Evolutionary conservation across 1,140 invertebrate species (phyloP).

Genomic region (Trachymyrmex septentrionalis): DNA sequence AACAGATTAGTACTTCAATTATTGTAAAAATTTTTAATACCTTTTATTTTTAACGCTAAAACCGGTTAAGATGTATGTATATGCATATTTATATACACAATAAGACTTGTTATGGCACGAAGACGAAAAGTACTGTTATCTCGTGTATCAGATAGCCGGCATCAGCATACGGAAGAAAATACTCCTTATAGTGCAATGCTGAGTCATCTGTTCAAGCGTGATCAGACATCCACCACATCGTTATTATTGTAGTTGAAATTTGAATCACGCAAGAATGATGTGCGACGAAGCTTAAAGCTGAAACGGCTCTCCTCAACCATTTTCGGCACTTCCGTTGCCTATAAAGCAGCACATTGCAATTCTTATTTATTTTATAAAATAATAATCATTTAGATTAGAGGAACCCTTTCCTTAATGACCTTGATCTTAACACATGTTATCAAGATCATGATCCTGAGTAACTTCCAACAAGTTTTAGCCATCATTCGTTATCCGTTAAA

Average conservation of each 20-base stretch:
- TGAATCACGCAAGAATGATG: constrained; percentile 85
- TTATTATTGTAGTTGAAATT: constrained; percentile 86
- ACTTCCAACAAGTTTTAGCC: no score
- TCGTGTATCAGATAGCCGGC: constrained; percentile 58
- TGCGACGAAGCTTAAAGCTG: constrained; percentile 84
- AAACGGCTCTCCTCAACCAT: constrained; percentile 83
- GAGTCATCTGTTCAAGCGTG: constrained; percentile 23
- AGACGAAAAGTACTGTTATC: constrained; percentile 45
- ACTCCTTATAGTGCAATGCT: not conserved
- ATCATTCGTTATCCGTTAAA: no score
- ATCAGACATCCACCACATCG: constrained; percentile 85
- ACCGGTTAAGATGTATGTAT: constrained; percentile 19
- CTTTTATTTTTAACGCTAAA: constrained; percentile 62
- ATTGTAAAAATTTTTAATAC: constrained; percentile 66
- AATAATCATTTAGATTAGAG: no score
- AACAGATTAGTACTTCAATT: constrained; percentile 66
- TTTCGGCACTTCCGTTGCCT: constrained; percentile 85
- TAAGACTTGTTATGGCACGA: constrained; percentile 72
- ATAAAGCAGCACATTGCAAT: constrained; percentile 57
- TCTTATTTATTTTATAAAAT: constrained; percentile 4
- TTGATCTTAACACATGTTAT: no score
- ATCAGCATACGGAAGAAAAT: constrained; percentile 14
- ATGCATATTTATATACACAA: constrained; percentile 54
- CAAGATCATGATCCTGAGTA: no score
- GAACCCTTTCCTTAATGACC: no score